Conservation (phyloP, 2,888 invertebrate species). For the Rambutsinella grinnellia region DNA sequence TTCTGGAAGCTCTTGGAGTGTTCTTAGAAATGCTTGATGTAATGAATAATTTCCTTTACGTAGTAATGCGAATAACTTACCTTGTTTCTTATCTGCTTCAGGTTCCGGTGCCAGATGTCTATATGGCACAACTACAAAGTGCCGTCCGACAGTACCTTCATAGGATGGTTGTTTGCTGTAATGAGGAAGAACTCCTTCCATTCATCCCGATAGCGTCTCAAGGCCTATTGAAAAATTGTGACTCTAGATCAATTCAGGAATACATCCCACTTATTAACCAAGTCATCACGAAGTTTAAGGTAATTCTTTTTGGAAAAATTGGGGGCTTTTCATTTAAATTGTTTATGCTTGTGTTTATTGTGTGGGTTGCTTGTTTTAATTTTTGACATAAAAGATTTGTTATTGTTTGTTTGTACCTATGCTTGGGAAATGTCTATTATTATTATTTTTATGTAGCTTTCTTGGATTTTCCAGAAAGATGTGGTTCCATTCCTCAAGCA, state of each 20-base stretch:
- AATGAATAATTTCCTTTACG: conserved; percentile 32
- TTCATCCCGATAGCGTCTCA: conserved; percentile 72
- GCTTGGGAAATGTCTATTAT: conserved; percentile 52
- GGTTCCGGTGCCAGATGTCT: conserved; percentile 41
- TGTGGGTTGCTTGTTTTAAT: background rate
- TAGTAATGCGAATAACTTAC: background rate
- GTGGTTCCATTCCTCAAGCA: conserved; percentile 71
- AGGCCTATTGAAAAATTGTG: conserved; percentile 70
- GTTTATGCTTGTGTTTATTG: background rate
- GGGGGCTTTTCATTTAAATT: background rate
- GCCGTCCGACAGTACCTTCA: conserved; percentile 73
- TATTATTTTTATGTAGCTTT: conserved; percentile 64
- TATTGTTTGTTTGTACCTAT: conserved; percentile 9
- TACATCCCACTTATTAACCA: conserved; percentile 74
- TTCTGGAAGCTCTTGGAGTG: conserved; percentile 71
- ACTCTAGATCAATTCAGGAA: conserved; percentile 69
- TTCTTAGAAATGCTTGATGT: conserved; percentile 72
- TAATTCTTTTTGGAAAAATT: conserved; percentile 65
- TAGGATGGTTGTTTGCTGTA: conserved; percentile 74
- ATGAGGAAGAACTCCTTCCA: conserved; percentile 73
- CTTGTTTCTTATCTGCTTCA: background rate
- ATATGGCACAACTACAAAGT: conserved; percentile 67
- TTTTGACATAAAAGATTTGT: background rate
- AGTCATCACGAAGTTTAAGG: conserved; percentile 74
- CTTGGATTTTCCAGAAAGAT: conserved; percentile 70